Base-by-base conservation (phyloP, 2,113 vertebrate genomes). In the Psittacula cyanocephala region DNA sequence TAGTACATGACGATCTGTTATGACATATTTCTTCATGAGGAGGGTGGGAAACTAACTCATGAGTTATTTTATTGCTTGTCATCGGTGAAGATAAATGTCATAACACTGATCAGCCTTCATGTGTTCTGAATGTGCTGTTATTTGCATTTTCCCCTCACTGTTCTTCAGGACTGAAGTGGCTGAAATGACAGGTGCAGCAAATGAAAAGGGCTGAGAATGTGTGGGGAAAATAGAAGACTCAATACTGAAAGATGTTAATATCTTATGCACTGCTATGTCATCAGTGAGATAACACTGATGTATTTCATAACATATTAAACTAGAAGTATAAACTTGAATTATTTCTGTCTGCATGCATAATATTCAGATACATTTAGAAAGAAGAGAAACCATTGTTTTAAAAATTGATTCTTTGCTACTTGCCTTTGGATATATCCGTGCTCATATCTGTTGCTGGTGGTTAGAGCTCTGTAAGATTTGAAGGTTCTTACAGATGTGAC, bases 61-160 rank as follows among this genome's bases (percentile, higher is more conserved):
- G 50, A 90, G 70, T 91, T 85, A 82, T 84, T 91, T 96, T 85
- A 86, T 93, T 53, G 89, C 67, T 89, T 84, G 83, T 96, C 76
- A 76, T 49, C 93, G 94, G 91, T 78, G 79, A 95, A 97, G 91
- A 96, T 94, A 71, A 94, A 96, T 95, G 96, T 96, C 95, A 86
- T 88, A 89, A 91, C 93, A 96, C 79, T 94, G 93, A 95, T 91
- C 64, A 93, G 85, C 50, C 81, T 65, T 96, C 81, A 20, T 92
- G 44, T 77, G 76, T 91, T 95, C 63, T 80, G 83, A 90, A 94
- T 67, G 17, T 84, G 81, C 82, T 55, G 71, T 76, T 94, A 86
- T 90, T 96, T 93, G 85, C 91, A 46, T 96, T 97, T 97, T 91
- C 35, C 63, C 79, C 72, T 95, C 13, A 20, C 81, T 89, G 70